These are phyloP conservation scores for Philantomba maxwellii DNA, from an alignment of 2,113 vertebrate species.

Conservation along the genomic window DNA sequence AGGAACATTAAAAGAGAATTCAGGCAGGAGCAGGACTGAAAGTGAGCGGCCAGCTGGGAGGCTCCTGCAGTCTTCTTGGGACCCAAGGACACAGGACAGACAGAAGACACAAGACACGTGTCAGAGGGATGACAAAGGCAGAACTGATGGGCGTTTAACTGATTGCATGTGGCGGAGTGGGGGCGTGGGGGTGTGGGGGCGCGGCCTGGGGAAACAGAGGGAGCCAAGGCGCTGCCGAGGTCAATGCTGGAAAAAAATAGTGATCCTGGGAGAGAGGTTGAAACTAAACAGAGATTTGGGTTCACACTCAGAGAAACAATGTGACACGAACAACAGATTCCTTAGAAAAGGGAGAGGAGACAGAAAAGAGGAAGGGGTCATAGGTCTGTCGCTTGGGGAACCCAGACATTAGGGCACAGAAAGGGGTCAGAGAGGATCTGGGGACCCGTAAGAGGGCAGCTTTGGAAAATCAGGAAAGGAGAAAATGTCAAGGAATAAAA, in stretches of 20 bases:
- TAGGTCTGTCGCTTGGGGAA: not conserved
- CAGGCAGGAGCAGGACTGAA: not conserved
- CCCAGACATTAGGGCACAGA: not conserved
- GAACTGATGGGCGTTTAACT: not conserved
- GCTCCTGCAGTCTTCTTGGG: not conserved
- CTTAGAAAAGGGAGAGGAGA: not conserved
- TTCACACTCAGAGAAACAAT: not conserved
- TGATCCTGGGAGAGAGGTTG: not conserved
- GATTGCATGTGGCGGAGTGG: not conserved
- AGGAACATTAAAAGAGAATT: not conserved
- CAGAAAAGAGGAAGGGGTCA: not conserved
- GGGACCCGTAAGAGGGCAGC: not conserved
- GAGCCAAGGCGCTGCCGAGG: no score
- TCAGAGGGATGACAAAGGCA: not conserved
- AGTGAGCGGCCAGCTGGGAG: not conserved
- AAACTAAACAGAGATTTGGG: not conserved
- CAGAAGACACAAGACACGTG: not conserved
- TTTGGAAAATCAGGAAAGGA: not conserved
- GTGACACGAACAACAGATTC: not conserved
- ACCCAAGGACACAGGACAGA: not conserved
- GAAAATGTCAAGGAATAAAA: not conserved
- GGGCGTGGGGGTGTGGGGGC: rapidly evolving
- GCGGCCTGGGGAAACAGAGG: no score
- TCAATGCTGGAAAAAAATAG: not conserved
- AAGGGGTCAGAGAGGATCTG: not conserved